Base-by-base conservation (phyloP, 2,797 vertebrate species). In the Mormyrops boulengeri region DNA sequence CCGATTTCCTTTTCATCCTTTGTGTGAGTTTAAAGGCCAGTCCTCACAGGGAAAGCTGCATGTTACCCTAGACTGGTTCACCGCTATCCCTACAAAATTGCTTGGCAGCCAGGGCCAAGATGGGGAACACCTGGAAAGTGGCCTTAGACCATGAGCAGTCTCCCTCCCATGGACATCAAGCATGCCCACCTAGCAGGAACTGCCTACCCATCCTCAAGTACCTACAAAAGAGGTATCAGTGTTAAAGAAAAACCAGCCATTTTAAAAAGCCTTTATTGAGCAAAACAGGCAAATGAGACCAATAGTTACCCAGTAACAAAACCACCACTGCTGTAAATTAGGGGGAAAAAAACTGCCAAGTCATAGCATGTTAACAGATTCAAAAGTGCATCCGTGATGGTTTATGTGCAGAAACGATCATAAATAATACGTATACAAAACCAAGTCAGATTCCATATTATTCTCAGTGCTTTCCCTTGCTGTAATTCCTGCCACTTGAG, bases 351-450 rank as follows among this genome's bases (percentile, higher is more conserved):
- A 88, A 77, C n/a, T 89, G 91, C 91, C 88, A 92, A 92, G 91
- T 88, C 55, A 52, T 44, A 60, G 87, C 91, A 6, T 62, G 91
- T 92, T 88, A 90, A 91, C 19, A 60, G 60, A 66, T 22, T 90
- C 85, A 66, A 96, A 95, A 96, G 95, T 95, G 95, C 94, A 92
- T 94, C 91, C 94, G 92, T 94, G 92, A 93, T 30, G 85, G 53
- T 66, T 85, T 47, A 85, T 11, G 38, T 89, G 38, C 26, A 86
- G 47, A 47, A 89, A 47, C 0, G 34, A 50, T 57, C 53, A 84
- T 41, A 66, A 26, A 66, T 44, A 26, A 9, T 62, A 11, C 30
- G 22, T 80, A 30, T 57, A 73, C 89, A 77, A 77, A 60, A 89
- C 47, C 1, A 55, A 49, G 44, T 66, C 41, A 50, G 14, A 38